Conservation (phyloP, 1,140 invertebrate genomes). For the Drosophila truncata region DNA sequence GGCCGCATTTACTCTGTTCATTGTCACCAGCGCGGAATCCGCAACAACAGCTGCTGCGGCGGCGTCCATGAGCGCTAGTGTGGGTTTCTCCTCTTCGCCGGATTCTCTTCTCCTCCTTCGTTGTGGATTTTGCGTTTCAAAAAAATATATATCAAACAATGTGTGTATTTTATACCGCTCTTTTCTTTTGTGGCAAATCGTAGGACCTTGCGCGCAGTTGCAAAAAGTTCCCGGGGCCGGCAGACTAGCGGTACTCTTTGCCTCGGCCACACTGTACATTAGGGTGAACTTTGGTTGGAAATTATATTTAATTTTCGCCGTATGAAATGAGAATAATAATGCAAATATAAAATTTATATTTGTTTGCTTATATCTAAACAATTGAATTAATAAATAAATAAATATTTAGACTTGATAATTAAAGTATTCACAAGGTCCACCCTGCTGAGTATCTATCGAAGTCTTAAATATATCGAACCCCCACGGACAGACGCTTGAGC, state of each 20-base stretch:
- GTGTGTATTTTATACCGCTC: conserved; percentile 37
- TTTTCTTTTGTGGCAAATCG: conserved; percentile 24
- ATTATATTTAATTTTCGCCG: too few relatives aligned
- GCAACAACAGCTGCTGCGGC: conserved; percentile 43
- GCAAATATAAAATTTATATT: background rate
- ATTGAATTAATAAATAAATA: too few relatives aligned
- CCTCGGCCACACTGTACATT: conserved; percentile 6
- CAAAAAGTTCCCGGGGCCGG: conserved; percentile 16
- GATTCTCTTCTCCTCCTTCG: background rate
- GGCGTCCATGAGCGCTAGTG: conserved; percentile 52
- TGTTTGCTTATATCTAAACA: too few relatives aligned
- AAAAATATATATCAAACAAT: conserved; percentile 19
- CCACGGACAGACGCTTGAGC: conserved; percentile 27
- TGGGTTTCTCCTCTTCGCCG: background rate
- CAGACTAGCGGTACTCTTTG: conserved; percentile 5
- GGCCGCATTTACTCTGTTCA: conserved; percentile 61
- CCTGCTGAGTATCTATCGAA: conserved; percentile 5
- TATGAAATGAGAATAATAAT: background rate
- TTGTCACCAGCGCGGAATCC: conserved; percentile 52
- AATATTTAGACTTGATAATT: background rate
- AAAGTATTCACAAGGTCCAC: background rate
- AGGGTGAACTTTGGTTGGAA: background rate
- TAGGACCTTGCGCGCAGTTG: conserved; percentile 10
- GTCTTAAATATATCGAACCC: conserved; percentile 10
- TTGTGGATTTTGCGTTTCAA: background rate